These are phyloP conservation scores for Actinia tenebrosa DNA, from an alignment of 64 coral and sea anemone species.

Conservation along the genomic window DNA sequence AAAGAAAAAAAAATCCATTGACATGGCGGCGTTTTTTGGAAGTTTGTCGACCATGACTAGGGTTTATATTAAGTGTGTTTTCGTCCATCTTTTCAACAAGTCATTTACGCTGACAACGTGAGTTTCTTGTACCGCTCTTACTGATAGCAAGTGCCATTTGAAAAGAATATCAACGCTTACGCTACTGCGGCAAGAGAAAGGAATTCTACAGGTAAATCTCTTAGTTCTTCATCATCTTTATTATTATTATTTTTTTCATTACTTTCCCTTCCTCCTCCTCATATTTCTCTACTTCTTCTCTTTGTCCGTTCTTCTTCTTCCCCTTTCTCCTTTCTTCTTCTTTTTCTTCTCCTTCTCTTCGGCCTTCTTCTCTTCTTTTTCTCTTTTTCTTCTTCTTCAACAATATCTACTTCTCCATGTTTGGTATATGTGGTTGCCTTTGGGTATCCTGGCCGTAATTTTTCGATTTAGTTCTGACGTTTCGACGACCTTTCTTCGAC, in stretches of 20 bases:
- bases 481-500: too few relatives aligned
- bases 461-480: too few relatives aligned
- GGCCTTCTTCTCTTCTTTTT: not conserved
- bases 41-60: not conserved
- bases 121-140: not conserved
- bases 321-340: not conserved
- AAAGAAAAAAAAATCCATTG: not conserved
- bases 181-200: not conserved
- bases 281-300: not conserved
- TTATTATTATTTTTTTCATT: not conserved
- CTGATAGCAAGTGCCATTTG: not conserved
- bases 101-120: not conserved
- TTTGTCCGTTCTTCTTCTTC: not conserved
- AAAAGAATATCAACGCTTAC: not conserved
- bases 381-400: not conserved
- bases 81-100: not conserved
- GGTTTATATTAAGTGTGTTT: not conserved
- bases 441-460: too few relatives aligned
- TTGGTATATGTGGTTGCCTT: too few relatives aligned
- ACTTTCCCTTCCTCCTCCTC: not conserved
- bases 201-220: not conserved
- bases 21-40: not conserved
- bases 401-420: too few relatives aligned
- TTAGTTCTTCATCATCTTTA: not conserved
- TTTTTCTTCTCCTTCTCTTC: not conserved